Evolutionary conservation across 2,113 vertebrate species (phyloP).

Genomic region (Murina feae): DNA sequence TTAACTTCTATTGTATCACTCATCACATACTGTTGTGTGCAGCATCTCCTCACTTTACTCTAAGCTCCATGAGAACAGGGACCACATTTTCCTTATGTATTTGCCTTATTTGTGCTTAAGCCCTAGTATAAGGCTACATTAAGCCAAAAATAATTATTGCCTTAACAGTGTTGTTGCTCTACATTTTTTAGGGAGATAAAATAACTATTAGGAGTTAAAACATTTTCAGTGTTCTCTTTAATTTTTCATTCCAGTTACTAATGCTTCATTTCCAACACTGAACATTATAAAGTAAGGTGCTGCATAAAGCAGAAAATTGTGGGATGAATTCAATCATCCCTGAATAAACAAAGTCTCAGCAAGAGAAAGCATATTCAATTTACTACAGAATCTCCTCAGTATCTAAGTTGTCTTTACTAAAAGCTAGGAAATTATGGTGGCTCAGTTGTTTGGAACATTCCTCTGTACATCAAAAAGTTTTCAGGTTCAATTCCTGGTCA

Average conservation of each 20-base stretch:
- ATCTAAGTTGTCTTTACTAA: neutral
- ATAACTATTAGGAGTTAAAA: slow-evolving; percentile 9
- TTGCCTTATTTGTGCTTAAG: neutral
- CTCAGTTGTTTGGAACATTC: too few relatives aligned
- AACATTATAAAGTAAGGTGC: neutral
- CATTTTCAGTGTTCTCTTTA: slow-evolving; percentile 4
- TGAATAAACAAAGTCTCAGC: neutral
- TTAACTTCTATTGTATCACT: neutral
- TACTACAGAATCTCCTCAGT: neutral
- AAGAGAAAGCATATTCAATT: slow-evolving; percentile 18
- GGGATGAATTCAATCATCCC: neutral
- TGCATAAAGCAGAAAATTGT: neutral
- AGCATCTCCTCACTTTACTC: neutral
- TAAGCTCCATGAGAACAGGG: neutral
- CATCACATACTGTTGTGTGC: neutral
- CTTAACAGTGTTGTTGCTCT: neutral
- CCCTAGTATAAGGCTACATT: neutral
- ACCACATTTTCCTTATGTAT: too few relatives aligned
- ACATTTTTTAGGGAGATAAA: neutral
- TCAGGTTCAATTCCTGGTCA: too few relatives aligned
- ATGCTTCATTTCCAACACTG: neutral
- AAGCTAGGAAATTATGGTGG: neutral
- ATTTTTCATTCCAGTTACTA: neutral
- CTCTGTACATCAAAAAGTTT: too few relatives aligned
- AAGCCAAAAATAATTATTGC: neutral